phyloP scores from a whole-genome alignment of 2,888 invertebrate genomes.

The Synergus japonicus region DNA sequence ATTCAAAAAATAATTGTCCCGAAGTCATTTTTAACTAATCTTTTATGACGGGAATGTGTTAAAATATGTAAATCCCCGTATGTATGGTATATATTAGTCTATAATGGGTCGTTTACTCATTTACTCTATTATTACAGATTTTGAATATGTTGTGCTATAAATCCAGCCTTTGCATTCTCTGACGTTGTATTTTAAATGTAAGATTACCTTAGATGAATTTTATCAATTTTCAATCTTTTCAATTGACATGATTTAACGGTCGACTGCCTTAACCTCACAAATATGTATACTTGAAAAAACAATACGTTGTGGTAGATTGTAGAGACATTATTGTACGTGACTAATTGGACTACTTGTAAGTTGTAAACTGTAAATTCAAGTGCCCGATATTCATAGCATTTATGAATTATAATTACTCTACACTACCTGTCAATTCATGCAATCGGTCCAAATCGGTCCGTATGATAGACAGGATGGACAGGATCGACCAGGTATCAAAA shows the following conservation, averaged over 20 bases:
- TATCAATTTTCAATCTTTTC: neutral
- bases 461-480: constrained; percentile 21
- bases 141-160: neutral
- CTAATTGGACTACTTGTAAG: neutral
- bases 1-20: too few species aligned
- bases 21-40: too few species aligned
- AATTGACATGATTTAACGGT: neutral
- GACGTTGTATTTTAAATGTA: neutral
- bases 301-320: neutral
- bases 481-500: constrained; percentile 46
- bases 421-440: constrained; percentile 49
- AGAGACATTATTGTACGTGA: neutral
- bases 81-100: too few species aligned
- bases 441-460: constrained; percentile 9
- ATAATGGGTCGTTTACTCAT: too few species aligned
- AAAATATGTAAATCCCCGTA: too few species aligned
- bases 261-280: neutral
- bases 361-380: neutral
- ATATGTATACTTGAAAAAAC: neutral
- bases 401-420: neutral
- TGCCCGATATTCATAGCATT: neutral
- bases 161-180: neutral
- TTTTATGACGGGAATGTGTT: too few species aligned
- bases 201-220: neutral
- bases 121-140: neutral